Percentiles rank a stretch among this genome's conserved stretches.
phyloP scores from a whole-genome alignment of 2,797 vertebrate species.

The Hemitrygon akajei region DNA sequence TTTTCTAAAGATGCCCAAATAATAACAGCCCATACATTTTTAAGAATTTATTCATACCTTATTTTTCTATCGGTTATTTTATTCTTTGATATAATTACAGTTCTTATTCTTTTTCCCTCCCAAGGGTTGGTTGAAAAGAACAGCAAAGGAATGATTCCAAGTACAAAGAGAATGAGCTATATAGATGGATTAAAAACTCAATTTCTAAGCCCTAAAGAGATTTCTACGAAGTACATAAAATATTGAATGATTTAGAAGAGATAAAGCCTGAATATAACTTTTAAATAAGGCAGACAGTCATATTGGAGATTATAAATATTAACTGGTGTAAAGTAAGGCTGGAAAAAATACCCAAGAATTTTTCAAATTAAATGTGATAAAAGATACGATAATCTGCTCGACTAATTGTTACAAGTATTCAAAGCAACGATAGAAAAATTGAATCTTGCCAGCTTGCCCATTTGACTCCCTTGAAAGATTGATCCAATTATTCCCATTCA shows the following conservation, averaged over 20 bases:
- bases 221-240: background rate
- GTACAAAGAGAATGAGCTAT: background rate
- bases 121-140: background rate
- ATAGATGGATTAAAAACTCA: background rate
- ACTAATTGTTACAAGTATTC: background rate
- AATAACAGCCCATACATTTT: background rate
- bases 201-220: constrained; percentile 3
- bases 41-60: background rate
- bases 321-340: background rate
- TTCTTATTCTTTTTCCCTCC: background rate
- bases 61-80: background rate
- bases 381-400: background rate
- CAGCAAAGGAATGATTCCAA: background rate
- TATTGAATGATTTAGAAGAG: background rate
- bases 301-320: background rate
- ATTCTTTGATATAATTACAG: background rate
- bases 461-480: background rate
- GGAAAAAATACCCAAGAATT: background rate
- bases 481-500: background rate
- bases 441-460: background rate
- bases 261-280: constrained; percentile 17
- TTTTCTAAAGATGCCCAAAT: background rate
- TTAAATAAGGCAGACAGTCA: background rate
- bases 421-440: background rate
- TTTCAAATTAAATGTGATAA: background rate